phyloP scores from a whole-genome alignment of 2,797 vertebrate genomes.

The Myotis vivesi region DNA sequence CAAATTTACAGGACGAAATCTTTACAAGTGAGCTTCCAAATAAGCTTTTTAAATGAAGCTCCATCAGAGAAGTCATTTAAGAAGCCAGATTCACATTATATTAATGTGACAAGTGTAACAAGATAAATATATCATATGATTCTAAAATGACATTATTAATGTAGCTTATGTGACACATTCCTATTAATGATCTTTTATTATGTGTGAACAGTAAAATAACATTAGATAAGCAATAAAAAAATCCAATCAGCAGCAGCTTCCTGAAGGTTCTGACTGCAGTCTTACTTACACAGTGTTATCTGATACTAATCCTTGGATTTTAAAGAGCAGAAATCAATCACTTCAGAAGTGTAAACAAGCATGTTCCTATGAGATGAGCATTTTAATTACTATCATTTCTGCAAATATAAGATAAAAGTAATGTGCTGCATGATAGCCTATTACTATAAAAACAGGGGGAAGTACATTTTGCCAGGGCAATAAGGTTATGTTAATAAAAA shows the following conservation, averaged over 20 bases:
- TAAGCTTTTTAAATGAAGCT: constrained; percentile 46
- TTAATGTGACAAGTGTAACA: constrained; percentile 68
- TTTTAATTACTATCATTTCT: constrained; percentile 70
- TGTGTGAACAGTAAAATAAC: constrained; percentile 75
- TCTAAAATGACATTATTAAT: constrained; percentile 78
- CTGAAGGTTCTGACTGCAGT: constrained; percentile 40
- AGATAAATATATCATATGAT: constrained; percentile 70
- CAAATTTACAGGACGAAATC: constrained; percentile 31
- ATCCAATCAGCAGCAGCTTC: constrained; percentile 59
- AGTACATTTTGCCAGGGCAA: background rate
- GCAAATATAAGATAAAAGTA: constrained; percentile 62
- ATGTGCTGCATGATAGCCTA: background rate
- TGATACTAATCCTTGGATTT: constrained; percentile 70
- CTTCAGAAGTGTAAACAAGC: constrained; percentile 71
- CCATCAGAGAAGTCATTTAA: constrained; percentile 59
- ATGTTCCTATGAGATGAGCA: constrained; percentile 51
- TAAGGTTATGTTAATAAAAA: constrained; percentile 9
- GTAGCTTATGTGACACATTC: constrained; percentile 66
- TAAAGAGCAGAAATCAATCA: constrained; percentile 66
- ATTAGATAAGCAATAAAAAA: constrained; percentile 72
- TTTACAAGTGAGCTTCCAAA: constrained; percentile 56
- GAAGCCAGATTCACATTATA: constrained; percentile 60
- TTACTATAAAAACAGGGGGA: background rate
- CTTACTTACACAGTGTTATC: constrained; percentile 70
- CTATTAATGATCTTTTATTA: constrained; percentile 77